Evolutionary conservation across 2,113 vertebrate genomes (phyloP).

Genomic region (Dromas ardeola): DNA sequence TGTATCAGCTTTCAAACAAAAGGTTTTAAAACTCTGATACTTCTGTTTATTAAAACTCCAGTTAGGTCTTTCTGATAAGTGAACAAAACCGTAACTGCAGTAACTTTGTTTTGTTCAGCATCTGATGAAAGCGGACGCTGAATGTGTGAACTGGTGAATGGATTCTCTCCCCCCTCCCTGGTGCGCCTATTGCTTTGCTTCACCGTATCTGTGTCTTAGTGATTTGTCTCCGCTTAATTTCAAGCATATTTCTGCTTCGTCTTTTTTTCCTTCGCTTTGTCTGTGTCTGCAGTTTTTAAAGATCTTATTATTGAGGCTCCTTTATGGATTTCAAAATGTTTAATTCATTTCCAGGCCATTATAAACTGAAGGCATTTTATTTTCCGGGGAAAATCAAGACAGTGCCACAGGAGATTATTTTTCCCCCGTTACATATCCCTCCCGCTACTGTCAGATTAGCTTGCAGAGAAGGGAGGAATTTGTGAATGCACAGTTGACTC

Average conservation of each 20-base stretch:
- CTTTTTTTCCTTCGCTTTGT: background rate
- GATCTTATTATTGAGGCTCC: constrained; percentile 6
- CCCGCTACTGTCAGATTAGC: background rate
- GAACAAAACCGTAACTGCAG: background rate
- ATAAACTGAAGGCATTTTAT: constrained; percentile 34
- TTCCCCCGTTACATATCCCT: background rate
- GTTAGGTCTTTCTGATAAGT: background rate
- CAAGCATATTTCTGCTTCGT: background rate
- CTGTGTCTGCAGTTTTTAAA: constrained; percentile 9
- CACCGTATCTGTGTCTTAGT: background rate
- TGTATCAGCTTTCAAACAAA: background rate
- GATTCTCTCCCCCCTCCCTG: background rate
- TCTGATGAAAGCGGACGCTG: background rate
- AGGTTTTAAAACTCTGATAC: background rate
- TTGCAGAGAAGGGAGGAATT: constrained; percentile 27
- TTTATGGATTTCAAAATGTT: constrained; percentile 24
- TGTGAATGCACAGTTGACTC: constrained; percentile 46
- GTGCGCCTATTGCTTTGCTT: background rate
- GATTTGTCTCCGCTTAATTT: background rate
- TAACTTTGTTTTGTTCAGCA: background rate
- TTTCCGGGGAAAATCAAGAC: background rate
- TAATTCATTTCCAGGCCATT: constrained; percentile 34
- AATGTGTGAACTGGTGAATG: background rate
- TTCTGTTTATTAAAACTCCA: background rate
- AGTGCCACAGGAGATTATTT: constrained; percentile 33